Conservation (phyloP, 2,888 invertebrate species). For the Morpho deidamia region DNA sequence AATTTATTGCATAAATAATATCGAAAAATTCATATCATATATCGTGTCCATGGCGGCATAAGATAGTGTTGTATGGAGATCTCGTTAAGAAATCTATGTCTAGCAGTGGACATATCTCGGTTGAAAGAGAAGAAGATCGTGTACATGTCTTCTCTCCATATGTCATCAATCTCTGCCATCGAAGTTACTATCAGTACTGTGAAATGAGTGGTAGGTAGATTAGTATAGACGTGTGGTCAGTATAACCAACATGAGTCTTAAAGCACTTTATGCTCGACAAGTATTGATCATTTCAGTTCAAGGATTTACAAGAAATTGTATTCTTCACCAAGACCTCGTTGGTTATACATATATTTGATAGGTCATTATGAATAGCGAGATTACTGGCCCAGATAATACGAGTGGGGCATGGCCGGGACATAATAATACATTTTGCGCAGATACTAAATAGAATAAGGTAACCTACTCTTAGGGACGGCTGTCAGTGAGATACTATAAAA, state of each 20-base stretch:
- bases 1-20: too few species aligned
- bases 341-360: conserved; percentile 11
- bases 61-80: too few species aligned
- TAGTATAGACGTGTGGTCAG: too few species aligned
- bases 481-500: conserved; percentile 40
- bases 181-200: too few species aligned
- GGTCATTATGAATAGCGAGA: conserved; percentile 29
- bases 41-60: too few species aligned
- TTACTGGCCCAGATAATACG: conserved; percentile 35
- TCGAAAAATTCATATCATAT: too few species aligned
- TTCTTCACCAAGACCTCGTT: conserved; percentile 7
- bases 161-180: too few species aligned
- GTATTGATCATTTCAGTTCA: conserved; percentile 3
- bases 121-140: too few species aligned
- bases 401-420: conserved; percentile 24
- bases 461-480: conserved; percentile 16
- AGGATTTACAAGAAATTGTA: conserved; percentile 4
- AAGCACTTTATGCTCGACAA: background rate
- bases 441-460: conserved; percentile 31
- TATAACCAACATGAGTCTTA: background rate
- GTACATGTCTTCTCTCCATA: too few species aligned
- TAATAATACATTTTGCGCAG: conserved; percentile 14
- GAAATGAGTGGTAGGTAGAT: too few species aligned
- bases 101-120: too few species aligned
- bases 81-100: too few species aligned